Percentiles rank a stretch among this genome's conserved stretches.
phyloP scores from a whole-genome alignment of 1,140 invertebrate species.

The Aphelinus certus region DNA sequence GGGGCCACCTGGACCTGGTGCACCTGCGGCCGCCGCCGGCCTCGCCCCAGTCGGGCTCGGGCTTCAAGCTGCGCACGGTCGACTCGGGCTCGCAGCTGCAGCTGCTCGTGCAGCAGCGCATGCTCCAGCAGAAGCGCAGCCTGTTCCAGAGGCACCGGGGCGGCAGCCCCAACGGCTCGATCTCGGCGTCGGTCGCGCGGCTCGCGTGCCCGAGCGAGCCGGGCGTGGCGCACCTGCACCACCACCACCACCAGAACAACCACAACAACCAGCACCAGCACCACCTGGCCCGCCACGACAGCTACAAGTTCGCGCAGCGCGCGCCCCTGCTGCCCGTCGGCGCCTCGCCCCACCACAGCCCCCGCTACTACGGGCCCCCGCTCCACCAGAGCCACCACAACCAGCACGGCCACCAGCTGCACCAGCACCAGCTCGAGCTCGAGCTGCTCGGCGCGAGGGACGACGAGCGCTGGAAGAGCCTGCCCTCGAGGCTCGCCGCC shows the following conservation, averaged over 20 bases:
- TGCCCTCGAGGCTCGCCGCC: conserved; percentile 57
- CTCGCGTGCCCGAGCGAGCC: too few species aligned
- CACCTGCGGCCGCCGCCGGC: conserved; percentile 51
- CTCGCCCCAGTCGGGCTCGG: conserved; percentile 52
- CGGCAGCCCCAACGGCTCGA: conserved; percentile 53
- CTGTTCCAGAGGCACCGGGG: conserved; percentile 68
- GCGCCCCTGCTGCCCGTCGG: not conserved
- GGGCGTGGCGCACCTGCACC: conserved; percentile 33
- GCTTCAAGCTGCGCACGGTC: conserved; percentile 53
- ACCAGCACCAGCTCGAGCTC: conserved; percentile 1
- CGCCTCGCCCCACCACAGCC: not conserved
- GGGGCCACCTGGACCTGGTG: conserved; percentile 57
- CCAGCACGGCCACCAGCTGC: conserved; percentile 8
- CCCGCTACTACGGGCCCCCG: not conserved
- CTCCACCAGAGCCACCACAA: not conserved
- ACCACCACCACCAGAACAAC: conserved; percentile 69
- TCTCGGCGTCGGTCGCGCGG: too few species aligned
- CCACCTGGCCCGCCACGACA: conserved; percentile 18
- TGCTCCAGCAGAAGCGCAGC: conserved; percentile 72
- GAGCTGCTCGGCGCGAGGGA: conserved; percentile 39
- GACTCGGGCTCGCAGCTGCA: conserved; percentile 65
- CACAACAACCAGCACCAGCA: conserved; percentile 61
- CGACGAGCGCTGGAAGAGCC: conserved; percentile 60
- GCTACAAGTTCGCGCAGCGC: conserved; percentile 21
- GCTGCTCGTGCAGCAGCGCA: conserved; percentile 68